Conservation (phyloP, 2,113 vertebrate species). For the Anarhynchus alexandrinus region DNA sequence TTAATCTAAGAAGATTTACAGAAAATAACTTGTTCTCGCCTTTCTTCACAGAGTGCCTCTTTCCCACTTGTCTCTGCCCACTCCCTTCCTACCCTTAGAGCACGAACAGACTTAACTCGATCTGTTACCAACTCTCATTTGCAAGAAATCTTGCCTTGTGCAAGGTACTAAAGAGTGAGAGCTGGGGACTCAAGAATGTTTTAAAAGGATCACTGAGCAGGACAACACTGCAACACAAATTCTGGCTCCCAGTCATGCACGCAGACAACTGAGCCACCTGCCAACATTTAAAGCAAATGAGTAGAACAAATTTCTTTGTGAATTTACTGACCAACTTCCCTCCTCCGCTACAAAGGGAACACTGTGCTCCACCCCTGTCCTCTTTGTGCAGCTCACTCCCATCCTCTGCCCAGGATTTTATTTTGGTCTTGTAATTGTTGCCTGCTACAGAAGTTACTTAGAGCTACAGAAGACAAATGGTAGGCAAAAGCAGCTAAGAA, state of each 20-base stretch:
- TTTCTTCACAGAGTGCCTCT: not conserved
- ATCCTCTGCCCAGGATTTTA: not conserved
- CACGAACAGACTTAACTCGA: not conserved
- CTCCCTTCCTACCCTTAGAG: not conserved
- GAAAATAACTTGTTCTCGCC: constrained; percentile 35
- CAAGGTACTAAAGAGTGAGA: not conserved
- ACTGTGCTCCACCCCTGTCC: not conserved
- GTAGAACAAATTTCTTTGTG: constrained; percentile 8
- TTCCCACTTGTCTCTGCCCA: constrained; percentile 5
- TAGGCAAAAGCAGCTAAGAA: constrained; percentile 7
- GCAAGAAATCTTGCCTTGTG: not conserved
- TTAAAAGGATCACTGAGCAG: not conserved
- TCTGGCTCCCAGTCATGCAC: not conserved
- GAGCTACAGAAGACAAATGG: constrained; percentile 22
- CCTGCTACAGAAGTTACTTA: not conserved
- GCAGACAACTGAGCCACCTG: not conserved
- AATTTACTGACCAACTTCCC: not conserved
- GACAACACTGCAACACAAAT: not conserved
- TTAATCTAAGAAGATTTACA: not conserved
- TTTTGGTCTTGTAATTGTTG: not conserved
- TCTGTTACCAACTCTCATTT: not conserved
- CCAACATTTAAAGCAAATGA: not conserved
- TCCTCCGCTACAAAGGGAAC: not conserved
- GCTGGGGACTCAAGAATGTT: not conserved
- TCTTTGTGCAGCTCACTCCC: not conserved